phyloP scores from a whole-genome alignment of 1,140 invertebrate genomes.

The Anastrepha obliqua region DNA sequence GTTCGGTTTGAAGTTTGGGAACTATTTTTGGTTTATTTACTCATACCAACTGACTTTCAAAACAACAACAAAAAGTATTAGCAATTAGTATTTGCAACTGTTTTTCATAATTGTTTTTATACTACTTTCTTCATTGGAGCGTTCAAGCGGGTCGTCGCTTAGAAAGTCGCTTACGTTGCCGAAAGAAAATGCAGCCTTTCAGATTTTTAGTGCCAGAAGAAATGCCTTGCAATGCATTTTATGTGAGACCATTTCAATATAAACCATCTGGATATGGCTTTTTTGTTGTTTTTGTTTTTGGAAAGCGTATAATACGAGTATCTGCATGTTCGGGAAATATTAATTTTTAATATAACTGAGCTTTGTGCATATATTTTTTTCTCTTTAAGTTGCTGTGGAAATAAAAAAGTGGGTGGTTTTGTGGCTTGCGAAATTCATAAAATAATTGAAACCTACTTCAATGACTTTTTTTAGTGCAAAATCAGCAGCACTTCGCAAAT shows the following conservation, averaged over 20 bases:
- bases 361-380: too few species aligned
- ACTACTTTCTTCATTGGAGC: slow-evolving; percentile 44
- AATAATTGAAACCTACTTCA: neutral
- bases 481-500: neutral
- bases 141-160: neutral
- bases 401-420: too few species aligned
- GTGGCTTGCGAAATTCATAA: neutral
- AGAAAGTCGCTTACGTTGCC: slow-evolving; percentile 13
- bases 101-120: neutral
- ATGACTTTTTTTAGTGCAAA: neutral
- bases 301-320: too few species aligned
- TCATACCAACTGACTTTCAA: neutral
- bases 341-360: too few species aligned
- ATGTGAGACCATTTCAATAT: neutral
- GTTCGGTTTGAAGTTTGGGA: slow-evolving; percentile 38
- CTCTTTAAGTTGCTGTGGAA: too few species aligned
- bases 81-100: neutral
- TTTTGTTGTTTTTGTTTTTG: too few species aligned
- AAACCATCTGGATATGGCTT: too few species aligned
- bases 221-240: slow-evolving; percentile 21
- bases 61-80: neutral
- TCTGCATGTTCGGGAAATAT: too few species aligned
- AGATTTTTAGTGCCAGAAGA: neutral
- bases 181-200: neutral
- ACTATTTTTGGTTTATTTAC: slow-evolving; percentile 15